A percentile compares a stretch with the other conserved stretches of the same genome.
Conservation (phyloP, 2,113 vertebrate genomes). For the Misgurnus mizolepis region DNA sequence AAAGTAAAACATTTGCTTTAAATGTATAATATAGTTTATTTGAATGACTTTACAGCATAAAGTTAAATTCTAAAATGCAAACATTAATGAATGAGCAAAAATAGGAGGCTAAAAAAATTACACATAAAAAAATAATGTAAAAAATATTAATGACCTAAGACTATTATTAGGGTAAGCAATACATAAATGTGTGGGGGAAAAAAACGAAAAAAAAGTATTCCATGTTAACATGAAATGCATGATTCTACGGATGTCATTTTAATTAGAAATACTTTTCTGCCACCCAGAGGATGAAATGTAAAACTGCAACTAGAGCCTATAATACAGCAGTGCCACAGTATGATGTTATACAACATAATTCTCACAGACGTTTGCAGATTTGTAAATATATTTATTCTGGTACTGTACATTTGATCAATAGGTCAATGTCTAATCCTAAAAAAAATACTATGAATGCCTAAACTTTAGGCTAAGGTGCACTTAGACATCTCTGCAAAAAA, state of each 20-base stretch:
- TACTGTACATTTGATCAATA: not conserved
- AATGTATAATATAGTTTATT: too few relatives aligned
- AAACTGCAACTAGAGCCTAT: not conserved
- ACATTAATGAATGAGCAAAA: too few relatives aligned
- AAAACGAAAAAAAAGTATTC: too few relatives aligned
- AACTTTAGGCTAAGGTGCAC: not conserved
- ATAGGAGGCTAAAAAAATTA: not conserved
- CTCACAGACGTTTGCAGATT: not conserved
- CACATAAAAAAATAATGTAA: too few relatives aligned
- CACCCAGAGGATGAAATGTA: constrained; percentile 3
- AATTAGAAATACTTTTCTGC: not conserved
- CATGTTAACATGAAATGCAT: too few relatives aligned
- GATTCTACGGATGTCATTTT: not conserved
- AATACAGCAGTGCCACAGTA: not conserved
- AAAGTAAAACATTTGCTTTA: too few relatives aligned
- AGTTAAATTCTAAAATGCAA: too few relatives aligned
- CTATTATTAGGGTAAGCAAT: not conserved
- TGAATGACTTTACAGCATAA: too few relatives aligned
- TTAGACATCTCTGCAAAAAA: not conserved
- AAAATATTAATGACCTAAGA: not conserved
- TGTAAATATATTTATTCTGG: not conserved
- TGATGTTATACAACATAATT: not conserved
- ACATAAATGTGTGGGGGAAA: too few relatives aligned
- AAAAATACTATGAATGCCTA: not conserved
- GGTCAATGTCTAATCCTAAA: not conserved